Base-by-base conservation (phyloP, 2,797 vertebrate genomes). In the Emydoidea blandingii region DNA sequence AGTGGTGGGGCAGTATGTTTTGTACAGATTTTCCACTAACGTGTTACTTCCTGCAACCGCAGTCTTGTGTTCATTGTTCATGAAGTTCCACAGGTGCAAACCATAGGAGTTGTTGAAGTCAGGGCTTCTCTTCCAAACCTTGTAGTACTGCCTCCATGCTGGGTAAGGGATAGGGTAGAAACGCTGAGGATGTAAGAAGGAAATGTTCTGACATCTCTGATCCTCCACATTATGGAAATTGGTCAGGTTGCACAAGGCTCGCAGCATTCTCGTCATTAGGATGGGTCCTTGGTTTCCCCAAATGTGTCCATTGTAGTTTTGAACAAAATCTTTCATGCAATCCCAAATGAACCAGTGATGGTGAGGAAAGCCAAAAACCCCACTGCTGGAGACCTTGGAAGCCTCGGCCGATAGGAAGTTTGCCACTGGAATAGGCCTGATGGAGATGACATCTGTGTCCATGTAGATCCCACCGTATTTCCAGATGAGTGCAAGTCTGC, bases 401-500 rank as follows among this genome's bases (percentile, higher is more conserved):
- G 94, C 94, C 93, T 98, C 97, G 0, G 98, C 98, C 0, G 98
- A 98, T 84, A 98, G 74, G 88, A 98, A 98, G 91, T 97, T 98
- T 12, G 79, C 8, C 47, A 97, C 91, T 0, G 98, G 97, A 16
- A 98, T 98, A 53, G 98, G 97, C 88, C 95, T 94, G 83, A 98
- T 97, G 34, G 98, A 98, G 92, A 98, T 98, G 62, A 98, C 92
- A 1, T 98, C 98, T 0, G 98, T 98, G 92, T 98, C 98, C 98
- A 98, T 97, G 92, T 98, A 98, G 94, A 98, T 93, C 19, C 98
- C 98, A 0, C 98, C 98, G 0, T 98, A 98, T 92, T 98, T 98
- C 98, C 98, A 98, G 85, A 98, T 97, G 59, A 98, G 83, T 0
- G 98, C 98, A 93, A 98, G 96, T 8, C 98, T 98, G 87, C 96